Conservation (phyloP, 2,113 vertebrate genomes). For the Thalassoma bifasciatum region DNA sequence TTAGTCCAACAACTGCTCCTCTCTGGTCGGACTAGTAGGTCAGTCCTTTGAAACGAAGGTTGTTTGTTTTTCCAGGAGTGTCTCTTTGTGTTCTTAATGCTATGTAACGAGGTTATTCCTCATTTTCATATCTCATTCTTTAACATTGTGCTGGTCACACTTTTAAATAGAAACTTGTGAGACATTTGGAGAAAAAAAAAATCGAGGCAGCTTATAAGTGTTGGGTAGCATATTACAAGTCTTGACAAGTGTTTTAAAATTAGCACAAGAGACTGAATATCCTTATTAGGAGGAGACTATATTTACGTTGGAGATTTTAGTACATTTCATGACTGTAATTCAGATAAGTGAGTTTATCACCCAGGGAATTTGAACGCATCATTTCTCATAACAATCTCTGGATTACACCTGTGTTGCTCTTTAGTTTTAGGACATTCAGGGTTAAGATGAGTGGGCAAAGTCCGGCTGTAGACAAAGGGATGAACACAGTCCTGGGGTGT, state of each 20-base stretch:
- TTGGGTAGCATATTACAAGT: slow-evolving; percentile 26
- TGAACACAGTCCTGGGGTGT: slow-evolving; percentile 86
- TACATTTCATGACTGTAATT: background rate
- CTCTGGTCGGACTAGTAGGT: slow-evolving; percentile 38
- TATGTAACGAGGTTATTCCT: background rate
- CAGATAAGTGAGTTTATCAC: background rate
- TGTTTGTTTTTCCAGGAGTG: slow-evolving; percentile 35
- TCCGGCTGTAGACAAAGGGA: slow-evolving; percentile 85
- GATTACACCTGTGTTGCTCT: background rate
- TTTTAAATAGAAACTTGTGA: slow-evolving; percentile 7
- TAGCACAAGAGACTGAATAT: background rate
- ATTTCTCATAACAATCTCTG: slow-evolving; percentile 3
- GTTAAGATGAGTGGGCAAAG: slow-evolving; percentile 89
- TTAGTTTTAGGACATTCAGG: slow-evolving; percentile 17
- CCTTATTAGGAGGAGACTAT: background rate
- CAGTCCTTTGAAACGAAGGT: slow-evolving; percentile 46
- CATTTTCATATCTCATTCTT: background rate
- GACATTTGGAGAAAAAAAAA: too few species aligned
- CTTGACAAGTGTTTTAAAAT: slow-evolving; percentile 7
- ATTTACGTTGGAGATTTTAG: background rate
- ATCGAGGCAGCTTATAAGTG: slow-evolving; percentile 39
- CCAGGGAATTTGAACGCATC: background rate
- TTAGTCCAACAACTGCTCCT: slow-evolving; percentile 13
- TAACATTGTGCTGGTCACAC: background rate
- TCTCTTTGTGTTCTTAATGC: slow-evolving; percentile 35